These are phyloP conservation scores for Selene dorsalis DNA, from an alignment of 2,797 vertebrate species.

Conservation along the genomic window DNA sequence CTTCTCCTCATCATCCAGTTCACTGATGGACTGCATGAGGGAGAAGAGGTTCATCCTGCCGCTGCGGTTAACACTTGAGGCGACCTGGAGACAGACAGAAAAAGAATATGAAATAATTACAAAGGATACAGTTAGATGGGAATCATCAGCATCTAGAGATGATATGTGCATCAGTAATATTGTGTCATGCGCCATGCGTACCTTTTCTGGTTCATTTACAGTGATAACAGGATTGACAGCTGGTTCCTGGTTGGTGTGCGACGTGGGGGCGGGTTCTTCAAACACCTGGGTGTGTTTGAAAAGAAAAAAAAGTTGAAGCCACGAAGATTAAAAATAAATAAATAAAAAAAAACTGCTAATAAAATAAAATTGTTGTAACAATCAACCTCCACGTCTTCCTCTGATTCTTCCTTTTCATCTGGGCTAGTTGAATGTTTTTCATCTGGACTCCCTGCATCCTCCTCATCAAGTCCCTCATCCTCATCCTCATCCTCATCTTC, in stretches of 20 bases:
- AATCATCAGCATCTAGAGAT: background rate
- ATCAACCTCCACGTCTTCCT: conserved; percentile 54
- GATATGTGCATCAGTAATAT: background rate
- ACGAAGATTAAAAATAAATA: background rate
- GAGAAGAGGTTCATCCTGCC: conserved; percentile 93
- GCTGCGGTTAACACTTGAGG: conserved; percentile 79
- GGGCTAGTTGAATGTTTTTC: conserved; percentile 40
- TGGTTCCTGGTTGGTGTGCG: conserved; percentile 20
- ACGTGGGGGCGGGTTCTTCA: conserved; percentile 5
- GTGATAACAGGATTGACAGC: conserved; percentile 66
- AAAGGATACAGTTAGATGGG: no score
- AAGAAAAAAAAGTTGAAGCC: background rate
- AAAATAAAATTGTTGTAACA: background rate
- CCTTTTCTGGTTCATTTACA: conserved; percentile 78
- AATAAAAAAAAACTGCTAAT: background rate
- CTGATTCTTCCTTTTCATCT: conserved; percentile 47
- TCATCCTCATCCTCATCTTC: conserved; percentile 43
- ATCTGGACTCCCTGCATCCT: conserved; percentile 56
- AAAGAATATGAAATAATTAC: background rate
- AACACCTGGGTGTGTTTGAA: conserved; percentile 77
- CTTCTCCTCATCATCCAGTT: conserved; percentile 83
- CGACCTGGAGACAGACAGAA: conserved; percentile 55
- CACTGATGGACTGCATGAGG: conserved; percentile 94
- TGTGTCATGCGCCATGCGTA: conserved; percentile 31
- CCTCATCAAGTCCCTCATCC: conserved; percentile 57